A percentile compares a stretch with the other conserved stretches of the same genome.
Evolutionary conservation across 2,113 vertebrate genomes (phyloP).

Genomic region (Hydrolagus affinis): DNA sequence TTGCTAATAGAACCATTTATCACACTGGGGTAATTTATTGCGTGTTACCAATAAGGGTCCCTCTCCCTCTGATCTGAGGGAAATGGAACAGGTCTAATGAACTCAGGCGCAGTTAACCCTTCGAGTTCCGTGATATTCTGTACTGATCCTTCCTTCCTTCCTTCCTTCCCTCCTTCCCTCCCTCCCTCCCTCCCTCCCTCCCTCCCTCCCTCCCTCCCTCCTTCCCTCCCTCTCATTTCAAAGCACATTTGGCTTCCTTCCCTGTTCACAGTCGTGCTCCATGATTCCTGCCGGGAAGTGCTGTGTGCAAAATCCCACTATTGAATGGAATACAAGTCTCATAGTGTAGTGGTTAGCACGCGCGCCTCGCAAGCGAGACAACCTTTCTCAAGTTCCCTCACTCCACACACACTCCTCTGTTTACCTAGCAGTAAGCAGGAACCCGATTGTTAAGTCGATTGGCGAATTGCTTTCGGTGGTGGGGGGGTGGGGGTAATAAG

Average conservation of each 20-base stretch:
- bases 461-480: too few species aligned
- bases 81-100: constrained; percentile 48
- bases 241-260: too few species aligned
- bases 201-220: constrained; percentile 32
- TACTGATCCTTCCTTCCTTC: constrained; percentile 40
- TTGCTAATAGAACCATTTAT: constrained; percentile 99
- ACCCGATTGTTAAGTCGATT: too few species aligned
- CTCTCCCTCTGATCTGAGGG: constrained; percentile 69
- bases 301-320: constrained; percentile 55
- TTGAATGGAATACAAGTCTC: constrained; percentile 43
- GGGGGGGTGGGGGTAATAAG: too few species aligned
- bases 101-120: constrained; percentile 8
- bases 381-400: too few species aligned
- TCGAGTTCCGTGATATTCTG: constrained; percentile 36
- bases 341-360: constrained; percentile 14
- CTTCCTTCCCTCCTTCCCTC: constrained; percentile 40
- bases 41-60: constrained; percentile 69
- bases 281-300: constrained; percentile 42
- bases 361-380: too few species aligned
- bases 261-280: too few species aligned
- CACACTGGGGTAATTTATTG: constrained; percentile 72
- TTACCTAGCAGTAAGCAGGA: too few species aligned
- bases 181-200: constrained; percentile 1
- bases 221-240: background rate
- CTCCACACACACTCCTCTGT: too few species aligned